Evolutionary conservation across 1,140 invertebrate species (phyloP), one percentile per base, ranked within the genome.

Genomic region (Bacillus rossius): DNA sequence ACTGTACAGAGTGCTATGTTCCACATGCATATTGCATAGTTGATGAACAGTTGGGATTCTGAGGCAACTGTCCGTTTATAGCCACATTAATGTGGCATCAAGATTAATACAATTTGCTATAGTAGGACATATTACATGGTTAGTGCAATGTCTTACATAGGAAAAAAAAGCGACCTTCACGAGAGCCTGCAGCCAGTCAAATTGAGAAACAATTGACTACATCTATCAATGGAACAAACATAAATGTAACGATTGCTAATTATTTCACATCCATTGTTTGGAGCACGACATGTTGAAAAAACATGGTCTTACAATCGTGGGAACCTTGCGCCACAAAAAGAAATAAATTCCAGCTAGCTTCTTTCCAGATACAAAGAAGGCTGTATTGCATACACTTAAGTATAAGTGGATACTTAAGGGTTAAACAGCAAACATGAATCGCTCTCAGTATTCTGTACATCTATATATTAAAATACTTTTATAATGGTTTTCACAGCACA

Each of bases 211-310:
- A 47, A 16, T 17, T 65, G 37, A 38, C 56, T 10, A 13, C 41
- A 53, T 29, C 57, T 26, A 25, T 59, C 10, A 29, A 45, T 20
- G 47, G 53, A 13, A 61, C 62, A 10, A 69, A 72, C 42, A 55
- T 67, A 10, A 73, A 75, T 42, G 55, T 77, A 0, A 77, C 70
- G 4, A 66, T 66, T 37, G 73, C 75, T 55, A 74, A 76, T 41
- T 76, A 70, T 69, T 75, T 73, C 62, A 74, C 71, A 3, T 67
- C 64, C 7, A 50, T 75, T 64, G 65, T 26, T 42, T 73, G 41
- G 59, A 64, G 4, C 50, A 58, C 56, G 17, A 57, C 25, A 54
- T 71, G 55, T 48, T 68, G 8, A 49, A 62, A 7, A 37, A 67
- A 5, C 65, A 69, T 23, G 65, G 67, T 16, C 42, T 70, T n/a